Percentiles rank a stretch among this genome's conserved stretches.
Evolutionary conservation across 2,888 invertebrate genomes (phyloP).

Genomic region (Cordilura impudica): DNA sequence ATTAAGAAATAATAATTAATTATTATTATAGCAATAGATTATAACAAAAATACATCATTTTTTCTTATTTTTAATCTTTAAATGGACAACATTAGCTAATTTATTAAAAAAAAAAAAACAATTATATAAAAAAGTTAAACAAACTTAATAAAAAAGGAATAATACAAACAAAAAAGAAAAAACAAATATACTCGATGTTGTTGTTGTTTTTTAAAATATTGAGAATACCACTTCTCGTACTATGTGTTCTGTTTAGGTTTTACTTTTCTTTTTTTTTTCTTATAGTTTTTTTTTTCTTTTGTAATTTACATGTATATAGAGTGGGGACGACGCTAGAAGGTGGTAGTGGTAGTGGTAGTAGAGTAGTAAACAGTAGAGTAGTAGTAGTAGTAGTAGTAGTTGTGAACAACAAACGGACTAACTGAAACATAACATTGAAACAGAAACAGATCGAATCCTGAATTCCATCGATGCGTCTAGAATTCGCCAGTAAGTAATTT

Average conservation of each 20-base stretch:
- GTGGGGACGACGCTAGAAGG: conserved; percentile 55
- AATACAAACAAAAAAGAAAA: not conserved
- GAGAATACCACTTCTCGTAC: conserved; percentile 48
- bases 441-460: conserved; percentile 68
- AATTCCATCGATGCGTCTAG: conserved; percentile 72
- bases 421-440: conserved; percentile 61
- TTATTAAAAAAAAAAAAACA: conserved; percentile 16
- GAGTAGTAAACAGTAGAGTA: conserved; percentile 55
- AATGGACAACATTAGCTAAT: conserved; percentile 41
- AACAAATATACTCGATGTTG: conserved; percentile 29
- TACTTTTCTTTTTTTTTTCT: too few species aligned
- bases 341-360: conserved; percentile 34
- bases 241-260: conserved; percentile 43
- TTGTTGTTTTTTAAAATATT: conserved; percentile 26
- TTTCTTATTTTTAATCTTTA: conserved; percentile 9
- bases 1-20: conserved; percentile 45
- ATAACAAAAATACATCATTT: conserved; percentile 54
- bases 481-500: conserved; percentile 70
- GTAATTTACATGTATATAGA: conserved; percentile 15
- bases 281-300: conserved; percentile 6
- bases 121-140: conserved; percentile 10
- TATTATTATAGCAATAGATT: conserved; percentile 31
- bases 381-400: conserved; percentile 50
- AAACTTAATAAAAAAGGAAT: conserved; percentile 2
- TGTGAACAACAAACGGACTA: conserved; percentile 63